These are phyloP conservation scores for Enteromius anoplus DNA, from an alignment of 2,797 vertebrate species.

Conservation along the genomic window DNA sequence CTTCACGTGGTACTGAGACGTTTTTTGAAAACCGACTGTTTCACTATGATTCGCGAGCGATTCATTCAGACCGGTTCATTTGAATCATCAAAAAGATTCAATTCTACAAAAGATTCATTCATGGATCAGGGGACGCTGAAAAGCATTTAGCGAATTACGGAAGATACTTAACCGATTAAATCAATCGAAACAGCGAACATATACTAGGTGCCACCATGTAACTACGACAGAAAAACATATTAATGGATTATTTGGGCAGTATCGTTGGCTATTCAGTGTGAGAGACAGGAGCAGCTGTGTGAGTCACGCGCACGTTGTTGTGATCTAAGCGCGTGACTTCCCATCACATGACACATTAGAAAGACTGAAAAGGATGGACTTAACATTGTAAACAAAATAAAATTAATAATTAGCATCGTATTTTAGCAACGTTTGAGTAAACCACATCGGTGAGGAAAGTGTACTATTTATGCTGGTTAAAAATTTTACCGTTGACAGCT, in stretches of 20 bases:
- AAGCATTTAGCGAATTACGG: background rate
- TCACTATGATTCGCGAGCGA: background rate
- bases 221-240: background rate
- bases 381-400: constrained; percentile 36
- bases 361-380: background rate
- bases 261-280: background rate
- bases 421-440: constrained; percentile 6
- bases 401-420: background rate
- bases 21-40: background rate
- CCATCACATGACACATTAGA: constrained; percentile 51
- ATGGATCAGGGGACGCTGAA: background rate
- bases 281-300: constrained; percentile 29
- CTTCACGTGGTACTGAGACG: background rate
- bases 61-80: background rate
- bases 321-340: constrained; percentile 58
- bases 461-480: background rate
- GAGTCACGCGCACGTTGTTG: constrained; percentile 53
- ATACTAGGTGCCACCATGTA: background rate
- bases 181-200: background rate
- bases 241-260: background rate
- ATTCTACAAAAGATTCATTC: background rate
- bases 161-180: background rate
- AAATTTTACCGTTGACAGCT: constrained; percentile 1
- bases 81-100: background rate
- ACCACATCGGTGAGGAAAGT: background rate